Percentiles rank a stretch among this genome's conserved stretches.
Conservation (phyloP, 2,797 vertebrate genomes). For the Pitangus sulphuratus region DNA sequence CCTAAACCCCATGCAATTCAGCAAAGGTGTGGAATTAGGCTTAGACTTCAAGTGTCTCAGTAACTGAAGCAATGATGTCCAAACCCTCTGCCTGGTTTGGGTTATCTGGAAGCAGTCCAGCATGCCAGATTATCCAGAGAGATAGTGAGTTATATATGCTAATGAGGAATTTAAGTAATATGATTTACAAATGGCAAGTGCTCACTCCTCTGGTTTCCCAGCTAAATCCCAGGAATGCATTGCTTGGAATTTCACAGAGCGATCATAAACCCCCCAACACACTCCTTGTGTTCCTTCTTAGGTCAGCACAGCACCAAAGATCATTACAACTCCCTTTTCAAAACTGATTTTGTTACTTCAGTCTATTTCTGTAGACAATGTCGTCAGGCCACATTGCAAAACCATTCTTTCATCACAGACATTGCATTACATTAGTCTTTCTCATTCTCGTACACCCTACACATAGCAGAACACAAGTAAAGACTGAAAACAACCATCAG, state of each 20-base stretch:
- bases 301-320: background rate
- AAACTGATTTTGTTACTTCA: background rate
- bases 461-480: background rate
- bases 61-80: background rate
- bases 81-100: background rate
- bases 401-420: background rate
- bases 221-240: constrained; percentile 25
- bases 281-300: background rate
- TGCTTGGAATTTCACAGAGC: constrained; percentile 1
- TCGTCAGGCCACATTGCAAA: background rate
- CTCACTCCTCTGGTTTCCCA: constrained; percentile 3
- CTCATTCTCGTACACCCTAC: background rate
- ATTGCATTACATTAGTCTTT: background rate
- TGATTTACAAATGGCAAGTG: background rate
- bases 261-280: background rate
- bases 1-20: background rate
- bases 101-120: background rate
- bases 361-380: background rate
- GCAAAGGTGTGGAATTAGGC: background rate
- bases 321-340: background rate
- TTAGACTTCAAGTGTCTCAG: background rate
- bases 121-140: background rate
- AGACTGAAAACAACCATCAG: background rate
- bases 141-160: background rate
- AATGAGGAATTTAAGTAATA: background rate